phyloP scores from a whole-genome alignment of 2,797 vertebrate species.

The Poecile montanus region DNA sequence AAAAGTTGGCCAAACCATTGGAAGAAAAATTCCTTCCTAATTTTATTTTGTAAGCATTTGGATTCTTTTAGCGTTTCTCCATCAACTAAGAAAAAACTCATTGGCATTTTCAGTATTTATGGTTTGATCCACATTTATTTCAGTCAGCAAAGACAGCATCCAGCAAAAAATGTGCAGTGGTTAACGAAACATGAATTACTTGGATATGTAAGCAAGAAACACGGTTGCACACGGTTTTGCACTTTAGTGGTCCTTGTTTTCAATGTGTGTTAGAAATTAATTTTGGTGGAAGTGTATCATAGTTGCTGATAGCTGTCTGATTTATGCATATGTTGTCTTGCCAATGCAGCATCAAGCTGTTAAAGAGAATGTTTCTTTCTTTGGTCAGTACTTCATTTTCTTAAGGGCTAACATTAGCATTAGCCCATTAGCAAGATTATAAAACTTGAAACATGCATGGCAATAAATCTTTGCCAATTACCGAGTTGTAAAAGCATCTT shows the following conservation, averaged over 20 bases:
- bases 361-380: neutral
- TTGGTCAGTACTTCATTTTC: slow-evolving; percentile 24
- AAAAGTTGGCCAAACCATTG: neutral
- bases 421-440: slow-evolving; percentile 30
- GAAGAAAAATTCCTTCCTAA: neutral
- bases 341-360: neutral
- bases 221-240: neutral
- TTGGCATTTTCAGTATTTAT: neutral
- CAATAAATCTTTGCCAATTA: slow-evolving; percentile 60
- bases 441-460: slow-evolving; percentile 45
- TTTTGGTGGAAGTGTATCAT: neutral
- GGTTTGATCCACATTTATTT: slow-evolving; percentile 25
- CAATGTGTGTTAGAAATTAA: neutral
- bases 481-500: slow-evolving; percentile 22
- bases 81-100: neutral
- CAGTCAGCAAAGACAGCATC: neutral
- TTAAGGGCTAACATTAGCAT: neutral
- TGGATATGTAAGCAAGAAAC: neutral
- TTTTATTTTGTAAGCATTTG: slow-evolving; percentile 1
- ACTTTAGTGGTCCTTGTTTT: slow-evolving; percentile 13
- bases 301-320: neutral
- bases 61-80: neutral
- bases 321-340: neutral
- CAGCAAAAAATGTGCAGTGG: slow-evolving; percentile 12
- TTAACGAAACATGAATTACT: slow-evolving; percentile 45